Conservation (phyloP, 2,888 invertebrate genomes). For the Cheilosia grossa region DNA sequence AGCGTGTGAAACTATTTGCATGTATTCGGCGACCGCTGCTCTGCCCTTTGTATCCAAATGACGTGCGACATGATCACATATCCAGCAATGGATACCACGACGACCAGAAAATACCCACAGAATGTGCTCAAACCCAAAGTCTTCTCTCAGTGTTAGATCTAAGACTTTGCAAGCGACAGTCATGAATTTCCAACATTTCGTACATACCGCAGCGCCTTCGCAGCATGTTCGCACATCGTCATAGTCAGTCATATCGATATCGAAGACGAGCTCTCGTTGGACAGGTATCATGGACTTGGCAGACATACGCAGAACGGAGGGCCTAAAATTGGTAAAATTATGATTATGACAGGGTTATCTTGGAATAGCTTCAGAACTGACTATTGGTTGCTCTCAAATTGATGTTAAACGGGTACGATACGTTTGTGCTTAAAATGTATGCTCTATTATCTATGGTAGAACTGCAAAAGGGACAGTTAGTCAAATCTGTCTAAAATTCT, state of each 20-base stretch:
- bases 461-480: no score
- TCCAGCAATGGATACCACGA: conserved; percentile 99
- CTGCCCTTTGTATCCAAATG: conserved; percentile 89
- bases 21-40: conserved; percentile 94
- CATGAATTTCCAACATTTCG: conserved; percentile 99
- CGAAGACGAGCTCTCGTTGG: conserved; percentile 96
- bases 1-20: conserved; percentile 85
- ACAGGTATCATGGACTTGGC: conserved; percentile 81
- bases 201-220: conserved; percentile 94
- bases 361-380: background rate
- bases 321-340: conserved; percentile 76
- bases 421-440: no score
- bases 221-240: conserved; percentile 98
- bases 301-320: conserved; percentile 81
- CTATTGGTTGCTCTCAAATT: no score
- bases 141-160: conserved; percentile 93
- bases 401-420: no score
- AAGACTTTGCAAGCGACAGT: conserved; percentile 95
- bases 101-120: conserved; percentile 99
- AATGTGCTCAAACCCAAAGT: conserved; percentile 96
- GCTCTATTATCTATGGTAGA: no score
- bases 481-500: no score
- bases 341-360: background rate
- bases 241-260: conserved; percentile 99
- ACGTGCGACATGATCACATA: conserved; percentile 94